Conservation (phyloP, 2,888 invertebrate genomes). For the Sycophila texana region DNA sequence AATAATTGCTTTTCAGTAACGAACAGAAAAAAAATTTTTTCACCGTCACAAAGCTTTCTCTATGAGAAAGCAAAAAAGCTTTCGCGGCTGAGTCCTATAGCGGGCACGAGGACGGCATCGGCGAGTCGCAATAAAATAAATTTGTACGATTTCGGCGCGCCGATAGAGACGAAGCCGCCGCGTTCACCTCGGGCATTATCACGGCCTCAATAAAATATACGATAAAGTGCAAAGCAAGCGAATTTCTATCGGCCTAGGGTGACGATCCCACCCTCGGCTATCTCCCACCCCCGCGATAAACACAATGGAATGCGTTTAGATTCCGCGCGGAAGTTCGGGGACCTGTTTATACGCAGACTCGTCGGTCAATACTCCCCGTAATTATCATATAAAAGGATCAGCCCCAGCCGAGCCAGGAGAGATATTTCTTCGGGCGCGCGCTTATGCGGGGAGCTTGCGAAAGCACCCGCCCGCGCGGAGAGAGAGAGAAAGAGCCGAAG, state of each 20-base stretch:
- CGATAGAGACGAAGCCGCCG: neutral
- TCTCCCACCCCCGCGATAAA: no score
- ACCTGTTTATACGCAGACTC: constrained; percentile 68
- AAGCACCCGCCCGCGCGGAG: neutral
- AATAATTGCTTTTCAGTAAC: no score
- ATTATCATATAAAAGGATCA: constrained; percentile 74
- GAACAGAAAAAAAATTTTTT: no score
- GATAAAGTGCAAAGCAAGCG: constrained; percentile 46
- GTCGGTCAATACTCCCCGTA: constrained; percentile 69
- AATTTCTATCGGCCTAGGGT: constrained; percentile 15
- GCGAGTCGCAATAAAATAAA: constrained; percentile 10
- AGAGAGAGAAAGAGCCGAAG: neutral
- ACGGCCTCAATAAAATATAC: constrained; percentile 43
- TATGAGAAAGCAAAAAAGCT: neutral
- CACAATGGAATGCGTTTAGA: constrained; percentile 48
- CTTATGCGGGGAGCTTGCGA: constrained; percentile 28
- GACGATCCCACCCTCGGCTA: constrained; percentile 28
- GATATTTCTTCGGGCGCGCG: constrained; percentile 30
- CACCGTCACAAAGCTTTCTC: no score
- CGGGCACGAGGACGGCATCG: neutral
- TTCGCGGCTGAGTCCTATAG: neutral
- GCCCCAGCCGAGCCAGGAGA: constrained; percentile 6
- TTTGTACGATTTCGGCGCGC: neutral
- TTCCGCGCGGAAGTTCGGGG: constrained; percentile 43
- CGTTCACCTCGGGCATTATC: constrained; percentile 16